Base-by-base conservation (phyloP, 2,888 invertebrate genomes). In the Gibbula magus region DNA sequence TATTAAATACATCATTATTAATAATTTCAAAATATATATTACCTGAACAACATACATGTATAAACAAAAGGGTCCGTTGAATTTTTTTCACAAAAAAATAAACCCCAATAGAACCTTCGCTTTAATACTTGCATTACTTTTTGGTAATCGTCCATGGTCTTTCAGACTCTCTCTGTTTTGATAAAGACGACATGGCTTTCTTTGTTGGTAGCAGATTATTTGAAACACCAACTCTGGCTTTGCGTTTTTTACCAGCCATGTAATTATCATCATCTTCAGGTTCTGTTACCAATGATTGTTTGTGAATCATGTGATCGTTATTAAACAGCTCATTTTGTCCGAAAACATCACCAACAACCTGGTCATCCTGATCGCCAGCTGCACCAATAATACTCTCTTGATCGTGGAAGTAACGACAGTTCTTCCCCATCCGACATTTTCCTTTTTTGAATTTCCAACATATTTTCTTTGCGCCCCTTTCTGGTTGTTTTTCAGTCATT, bases 391-490 rank as follows among this genome's bases (percentile, higher is more conserved):
- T 66, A 56, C 75, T 83, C 66, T 79, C 81, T 76, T 66, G 54
- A 82, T 97, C 97, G 92, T 97, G 97, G 67, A 83, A 97, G 93
- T 96, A 98, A 87, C 96, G 96, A 92, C 98, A 98, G 89, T 96
- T 97, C 90, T 97, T 96, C 0, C 98, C 98, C 93, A 97, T 97
- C 76, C 97, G 94, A 92, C 98, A 98, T 45, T 96, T 95, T 0
- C 98, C 97, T 92, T 97, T 97, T 53, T 97, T 94, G 92, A 97
- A 97, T 93, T 97, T 98, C 96, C 97, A 98, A 93, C 98, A 98
- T 82, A 98, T 96, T 75, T 89, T 90, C 92, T 96, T 96, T 89
- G 96, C 96, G 0, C 97, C 95, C 88, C 95, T 95, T n/a, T 95
- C 95, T 0, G 83, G 79, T 10, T 84, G 80, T 39, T 87, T 86